These are phyloP conservation scores for Gonocerus acuteangulatus DNA, from an alignment of 2,888 invertebrate genomes.

Conservation along the genomic window DNA sequence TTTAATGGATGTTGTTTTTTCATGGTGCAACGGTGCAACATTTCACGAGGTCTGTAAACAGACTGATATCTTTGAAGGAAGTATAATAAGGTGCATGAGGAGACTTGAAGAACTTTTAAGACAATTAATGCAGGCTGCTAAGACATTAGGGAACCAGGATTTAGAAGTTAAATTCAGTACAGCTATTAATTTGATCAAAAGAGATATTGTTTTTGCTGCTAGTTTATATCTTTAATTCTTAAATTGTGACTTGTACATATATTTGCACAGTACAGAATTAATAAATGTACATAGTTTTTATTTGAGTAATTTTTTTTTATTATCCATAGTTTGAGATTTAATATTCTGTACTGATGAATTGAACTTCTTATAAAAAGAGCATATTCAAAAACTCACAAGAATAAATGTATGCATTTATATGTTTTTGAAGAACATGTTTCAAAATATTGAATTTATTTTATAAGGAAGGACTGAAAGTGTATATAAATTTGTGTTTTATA, in stretches of 20 bases:
- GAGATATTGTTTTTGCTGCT: conserved; percentile 99
- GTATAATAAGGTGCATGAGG: conserved; percentile 86
- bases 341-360: too few relatives aligned
- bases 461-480: not conserved
- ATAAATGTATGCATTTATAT: too few relatives aligned
- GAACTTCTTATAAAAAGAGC: too few relatives aligned
- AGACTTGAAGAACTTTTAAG: conserved; percentile 90
- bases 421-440: too few relatives aligned
- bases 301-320: too few relatives aligned
- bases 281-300: too few relatives aligned
- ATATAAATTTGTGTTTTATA: not conserved
- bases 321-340: too few relatives aligned
- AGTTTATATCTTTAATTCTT: conserved; percentile 76
- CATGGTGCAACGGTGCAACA: conserved; percentile 89
- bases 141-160: conserved; percentile 92
- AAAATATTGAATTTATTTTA: not conserved
- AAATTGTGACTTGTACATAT: not conserved
- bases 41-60: conserved; percentile 91
- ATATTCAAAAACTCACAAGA: too few relatives aligned
- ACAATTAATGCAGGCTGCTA: conserved; percentile 91
- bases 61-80: conserved; percentile 94
- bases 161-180: conserved; percentile 92
- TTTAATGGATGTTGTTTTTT: conserved; percentile 93
- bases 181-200: conserved; percentile 81
- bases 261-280: too few relatives aligned